phyloP scores from a whole-genome alignment of 2,888 invertebrate genomes.

The Diplazon laetatorius region DNA sequence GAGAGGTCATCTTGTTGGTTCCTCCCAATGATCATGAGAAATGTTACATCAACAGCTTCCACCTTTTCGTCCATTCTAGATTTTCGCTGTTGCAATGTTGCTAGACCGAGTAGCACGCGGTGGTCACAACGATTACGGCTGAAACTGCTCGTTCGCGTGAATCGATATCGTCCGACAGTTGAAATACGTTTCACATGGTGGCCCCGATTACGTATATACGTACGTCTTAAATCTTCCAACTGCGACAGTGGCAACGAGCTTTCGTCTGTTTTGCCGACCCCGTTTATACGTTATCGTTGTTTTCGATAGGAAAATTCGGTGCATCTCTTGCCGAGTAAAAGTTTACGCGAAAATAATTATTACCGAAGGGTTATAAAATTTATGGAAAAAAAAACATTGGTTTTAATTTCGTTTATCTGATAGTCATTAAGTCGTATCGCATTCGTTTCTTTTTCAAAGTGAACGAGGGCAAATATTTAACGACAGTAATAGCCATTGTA shows the following conservation, averaged over 20 bases:
- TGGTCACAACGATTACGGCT: constrained; percentile 36
- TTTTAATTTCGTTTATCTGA: too few species aligned
- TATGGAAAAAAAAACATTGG: too few species aligned
- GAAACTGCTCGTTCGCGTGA: constrained; percentile 15
- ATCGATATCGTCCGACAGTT: constrained; percentile 43
- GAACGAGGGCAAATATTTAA: too few species aligned
- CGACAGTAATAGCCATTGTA: too few species aligned
- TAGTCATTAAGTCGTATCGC: too few species aligned
- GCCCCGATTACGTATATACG: background rate
- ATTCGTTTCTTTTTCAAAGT: too few species aligned
- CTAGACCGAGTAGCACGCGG: background rate
- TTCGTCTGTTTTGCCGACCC: constrained; percentile 4
- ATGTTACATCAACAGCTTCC: background rate
- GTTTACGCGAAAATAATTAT: too few species aligned
- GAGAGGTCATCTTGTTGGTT: background rate
- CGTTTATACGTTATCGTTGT: background rate
- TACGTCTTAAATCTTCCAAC: constrained; percentile 2
- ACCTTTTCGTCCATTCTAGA: background rate
- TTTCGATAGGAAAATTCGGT: too few species aligned
- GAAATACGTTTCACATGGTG: constrained; percentile 29
- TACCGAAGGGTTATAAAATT: too few species aligned
- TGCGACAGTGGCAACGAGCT: constrained; percentile 21
- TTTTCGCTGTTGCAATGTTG: background rate
- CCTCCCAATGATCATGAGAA: background rate
- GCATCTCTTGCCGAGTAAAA: too few species aligned